These are phyloP conservation scores for Choloepus didactylus DNA, from an alignment of 2,797 vertebrate genomes.

Conservation along the genomic window DNA sequence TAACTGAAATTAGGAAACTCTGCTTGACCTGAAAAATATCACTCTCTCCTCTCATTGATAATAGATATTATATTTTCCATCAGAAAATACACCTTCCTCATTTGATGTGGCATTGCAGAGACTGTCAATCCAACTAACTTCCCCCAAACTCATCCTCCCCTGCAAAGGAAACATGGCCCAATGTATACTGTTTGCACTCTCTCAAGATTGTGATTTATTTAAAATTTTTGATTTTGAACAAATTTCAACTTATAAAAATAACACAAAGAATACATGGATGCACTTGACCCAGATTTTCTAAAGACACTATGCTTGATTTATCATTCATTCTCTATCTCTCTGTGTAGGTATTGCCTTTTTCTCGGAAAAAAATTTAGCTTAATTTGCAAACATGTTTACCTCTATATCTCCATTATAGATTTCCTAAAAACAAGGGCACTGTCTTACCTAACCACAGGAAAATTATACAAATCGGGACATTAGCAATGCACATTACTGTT, in stretches of 20 bases:
- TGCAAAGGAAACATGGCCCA: not conserved
- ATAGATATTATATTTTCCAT: not conserved
- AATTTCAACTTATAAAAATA: not conserved
- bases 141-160: not conserved
- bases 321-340: not conserved
- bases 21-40: not conserved
- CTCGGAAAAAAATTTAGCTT: not conserved
- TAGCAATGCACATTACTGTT: not conserved
- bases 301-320: not conserved
- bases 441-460: not conserved
- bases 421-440: not conserved
- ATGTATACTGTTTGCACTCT: not conserved
- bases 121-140: not conserved
- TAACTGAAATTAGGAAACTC: not conserved
- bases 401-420: not conserved
- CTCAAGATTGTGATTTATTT: not conserved
- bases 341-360: not conserved
- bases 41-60: not conserved
- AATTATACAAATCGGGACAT: not conserved
- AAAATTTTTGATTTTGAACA: not conserved
- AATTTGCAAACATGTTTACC: not conserved
- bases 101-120: not conserved
- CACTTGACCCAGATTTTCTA: not conserved
- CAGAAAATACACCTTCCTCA: not conserved
- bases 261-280: not conserved